Evolutionary conservation across 2,888 invertebrate genomes (phyloP).

Genomic region (Ormyrus pomaceus): DNA sequence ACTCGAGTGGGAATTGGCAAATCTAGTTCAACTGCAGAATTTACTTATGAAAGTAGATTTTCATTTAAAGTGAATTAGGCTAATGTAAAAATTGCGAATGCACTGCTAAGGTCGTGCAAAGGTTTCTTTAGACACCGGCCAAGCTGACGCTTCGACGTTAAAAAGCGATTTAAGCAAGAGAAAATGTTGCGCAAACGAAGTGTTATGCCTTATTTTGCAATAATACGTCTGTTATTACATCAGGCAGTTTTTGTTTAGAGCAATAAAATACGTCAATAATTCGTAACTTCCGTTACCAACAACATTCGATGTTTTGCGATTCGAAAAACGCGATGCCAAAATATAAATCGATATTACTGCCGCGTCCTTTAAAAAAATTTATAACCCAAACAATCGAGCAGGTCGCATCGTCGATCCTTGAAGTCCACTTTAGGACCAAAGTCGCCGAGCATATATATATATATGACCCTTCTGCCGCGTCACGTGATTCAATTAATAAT

Average conservation of each 20-base stretch:
- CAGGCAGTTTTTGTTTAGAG: no score
- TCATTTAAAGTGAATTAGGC: conserved; percentile 32
- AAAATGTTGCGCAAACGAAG: no score
- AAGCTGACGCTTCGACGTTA: no score
- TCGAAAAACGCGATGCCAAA: neutral
- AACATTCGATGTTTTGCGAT: neutral
- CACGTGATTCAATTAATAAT: conserved; percentile 46
- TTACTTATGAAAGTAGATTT: conserved; percentile 25
- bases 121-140: no score
- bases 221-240: no score
- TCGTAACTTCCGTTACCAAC: no score
- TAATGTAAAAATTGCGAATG: neutral
- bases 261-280: no score
- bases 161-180: no score
- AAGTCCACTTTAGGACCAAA: conserved; percentile 15
- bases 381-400: no score
- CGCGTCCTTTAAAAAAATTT: no score
- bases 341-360: neutral
- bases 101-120: no score
- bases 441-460: neutral
- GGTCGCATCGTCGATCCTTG: neutral
- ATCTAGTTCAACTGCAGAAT: conserved; percentile 42
- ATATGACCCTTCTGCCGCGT: conserved; percentile 12
- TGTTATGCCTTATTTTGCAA: no score
- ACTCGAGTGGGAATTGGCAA: conserved; percentile 3